A percentile compares a stretch with the other conserved stretches of the same genome.
These are phyloP conservation scores for Emys orbicularis DNA, from an alignment of 2,797 vertebrate genomes.

Conservation along the genomic window DNA sequence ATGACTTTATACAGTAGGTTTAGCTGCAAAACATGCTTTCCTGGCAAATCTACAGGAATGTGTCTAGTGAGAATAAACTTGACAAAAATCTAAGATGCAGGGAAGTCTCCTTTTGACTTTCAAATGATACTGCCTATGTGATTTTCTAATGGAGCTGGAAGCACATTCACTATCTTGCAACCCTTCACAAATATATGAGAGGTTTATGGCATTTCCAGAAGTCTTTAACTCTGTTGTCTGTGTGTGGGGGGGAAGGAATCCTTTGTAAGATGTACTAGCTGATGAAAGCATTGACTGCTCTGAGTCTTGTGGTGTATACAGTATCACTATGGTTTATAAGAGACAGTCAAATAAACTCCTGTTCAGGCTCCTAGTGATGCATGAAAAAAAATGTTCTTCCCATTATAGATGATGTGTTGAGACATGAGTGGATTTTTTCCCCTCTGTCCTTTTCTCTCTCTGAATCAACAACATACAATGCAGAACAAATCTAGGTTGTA, in stretches of 20 bases:
- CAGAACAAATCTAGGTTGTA: fast-evolving
- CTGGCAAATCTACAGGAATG: not conserved
- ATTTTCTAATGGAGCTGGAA: not conserved
- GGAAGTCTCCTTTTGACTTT: not conserved
- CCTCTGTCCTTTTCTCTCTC: not conserved
- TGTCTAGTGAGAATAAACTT: constrained; percentile 19
- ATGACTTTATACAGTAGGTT: not conserved
- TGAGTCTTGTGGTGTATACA: fast-evolving
- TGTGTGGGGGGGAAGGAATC: fast-evolving
- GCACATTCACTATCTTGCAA: not conserved
- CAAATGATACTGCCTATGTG: not conserved
- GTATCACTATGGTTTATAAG: fast-evolving
- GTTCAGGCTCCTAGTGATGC: fast-evolving
- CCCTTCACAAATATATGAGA: fast-evolving
- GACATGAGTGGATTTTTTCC: fast-evolving
- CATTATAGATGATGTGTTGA: fast-evolving
- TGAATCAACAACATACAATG: fast-evolving
- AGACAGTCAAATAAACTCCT: fast-evolving
- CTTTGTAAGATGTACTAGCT: not conserved
- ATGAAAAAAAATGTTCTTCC: fast-evolving
- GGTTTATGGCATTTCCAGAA: fast-evolving
- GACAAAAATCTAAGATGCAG: fast-evolving
- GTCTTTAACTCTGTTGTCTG: fast-evolving
- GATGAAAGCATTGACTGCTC: fast-evolving
- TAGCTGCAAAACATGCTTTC: not conserved